Base-by-base conservation (phyloP, 1,140 invertebrate species). In the Lepidurus apus region DNA sequence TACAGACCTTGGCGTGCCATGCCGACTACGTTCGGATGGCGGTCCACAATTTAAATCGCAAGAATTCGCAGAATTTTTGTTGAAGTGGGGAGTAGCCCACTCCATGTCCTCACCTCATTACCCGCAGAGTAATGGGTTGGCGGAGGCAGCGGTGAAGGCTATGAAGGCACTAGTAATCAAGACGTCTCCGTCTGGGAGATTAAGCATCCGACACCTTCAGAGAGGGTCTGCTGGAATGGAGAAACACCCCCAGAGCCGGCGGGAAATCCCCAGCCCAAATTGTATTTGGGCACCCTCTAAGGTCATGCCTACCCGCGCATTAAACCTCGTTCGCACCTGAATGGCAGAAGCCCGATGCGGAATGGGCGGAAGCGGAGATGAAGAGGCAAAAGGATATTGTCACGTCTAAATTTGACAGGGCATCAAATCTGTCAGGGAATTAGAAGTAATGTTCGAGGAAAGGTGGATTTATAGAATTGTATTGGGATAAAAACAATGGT, bases 11-110 rank as follows among this genome's bases (percentile, higher is more conserved):
- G 86, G 85, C 8, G 80, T 87, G 74, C 86, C 85, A 7, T 76
- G 84, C 24, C 80, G 80, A 74, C 65, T 87, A 7, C 83, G 86
- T 24, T 84, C 84, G 0, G 87, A 89, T 80, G 84, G 85, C 79
- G 84, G 84, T 43, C 82, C 84, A 11, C 82, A 86, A 76, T 88
- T 87, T 80, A 82, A 81, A 11, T 85, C 83, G 10, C 74, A 81
- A 65, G 82, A 85, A 81, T 87, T 87, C 80, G 75, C 80, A 80
- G 45, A 78, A 1, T 88, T 88, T 81, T 74, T 45, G 42, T 7
- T 7, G 8, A 26, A 9, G 43, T 79, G 74, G 73, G 78, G 78
- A 79, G 74, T 79, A 9, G 5, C 26, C 11, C 11, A 10, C 9
- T 42, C 26, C 5, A 34, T 34, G 5, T 81, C 80, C 26, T 79